Evolutionary conservation across 2,797 vertebrate species (phyloP).

Genomic region (Lindbergichthys nudifrons): DNA sequence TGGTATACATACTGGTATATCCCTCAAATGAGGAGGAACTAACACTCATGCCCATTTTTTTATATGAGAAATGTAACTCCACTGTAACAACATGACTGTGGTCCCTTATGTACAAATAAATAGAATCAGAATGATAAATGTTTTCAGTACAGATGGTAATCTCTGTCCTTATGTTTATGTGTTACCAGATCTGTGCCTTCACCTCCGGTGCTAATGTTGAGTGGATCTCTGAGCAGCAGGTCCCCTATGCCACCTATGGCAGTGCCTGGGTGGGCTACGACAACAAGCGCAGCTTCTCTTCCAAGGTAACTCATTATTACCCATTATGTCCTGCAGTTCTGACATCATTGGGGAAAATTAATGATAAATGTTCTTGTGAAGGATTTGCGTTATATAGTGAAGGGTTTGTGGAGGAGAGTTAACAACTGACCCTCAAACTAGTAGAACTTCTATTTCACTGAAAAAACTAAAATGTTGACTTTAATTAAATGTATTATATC

Average conservation of each 20-base stretch:
- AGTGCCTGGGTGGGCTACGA: slow-evolving; percentile 84
- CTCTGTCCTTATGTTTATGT: slow-evolving; percentile 9
- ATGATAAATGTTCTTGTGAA: neutral
- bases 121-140: neutral
- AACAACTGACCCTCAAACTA: neutral
- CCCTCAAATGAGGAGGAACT: neutral
- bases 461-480: too few species aligned
- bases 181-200: slow-evolving; percentile 77
- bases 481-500: too few species aligned
- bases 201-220: slow-evolving; percentile 10
- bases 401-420: neutral
- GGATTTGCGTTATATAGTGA: neutral
- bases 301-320: slow-evolving; percentile 75
- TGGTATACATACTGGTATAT: neutral
- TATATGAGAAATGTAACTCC: neutral
- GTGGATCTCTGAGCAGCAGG: slow-evolving; percentile 81
- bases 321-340: neutral
- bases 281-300: slow-evolving; percentile 71
- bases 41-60: too few species aligned
- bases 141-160: neutral
- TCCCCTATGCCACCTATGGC: slow-evolving; percentile 79
- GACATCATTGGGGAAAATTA: neutral
- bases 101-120: neutral
- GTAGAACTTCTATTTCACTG: neutral
- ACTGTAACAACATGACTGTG: neutral